phyloP scores from a whole-genome alignment of 2,113 vertebrate genomes.

The Eleginops maclovinus region DNA sequence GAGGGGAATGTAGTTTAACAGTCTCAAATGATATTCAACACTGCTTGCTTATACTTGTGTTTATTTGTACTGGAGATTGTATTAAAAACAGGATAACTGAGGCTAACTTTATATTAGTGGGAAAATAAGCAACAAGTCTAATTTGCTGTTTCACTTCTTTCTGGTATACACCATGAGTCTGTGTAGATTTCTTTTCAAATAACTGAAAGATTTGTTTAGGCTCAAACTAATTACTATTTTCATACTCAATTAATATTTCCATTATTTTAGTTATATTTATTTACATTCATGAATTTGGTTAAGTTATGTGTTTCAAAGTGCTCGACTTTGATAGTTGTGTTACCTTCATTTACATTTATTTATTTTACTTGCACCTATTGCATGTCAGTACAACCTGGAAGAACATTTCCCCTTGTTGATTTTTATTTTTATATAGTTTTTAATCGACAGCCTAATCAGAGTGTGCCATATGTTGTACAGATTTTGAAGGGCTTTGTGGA shows the following conservation, averaged over 20 bases:
- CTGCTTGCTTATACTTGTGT: neutral
- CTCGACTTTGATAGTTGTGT: too few species aligned
- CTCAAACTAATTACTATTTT: too few species aligned
- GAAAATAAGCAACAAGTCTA: neutral
- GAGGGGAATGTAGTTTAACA: too few species aligned
- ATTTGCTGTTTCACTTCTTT: neutral
- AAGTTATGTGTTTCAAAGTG: too few species aligned
- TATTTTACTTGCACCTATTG: neutral
- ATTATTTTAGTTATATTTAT: too few species aligned
- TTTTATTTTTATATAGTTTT: neutral
- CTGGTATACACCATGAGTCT: neutral
- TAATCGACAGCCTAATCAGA: neutral
- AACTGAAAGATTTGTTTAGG: neutral
- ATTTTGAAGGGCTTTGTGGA: neutral
- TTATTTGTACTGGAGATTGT: neutral
- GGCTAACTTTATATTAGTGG: too few species aligned
- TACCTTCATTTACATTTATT: too few species aligned
- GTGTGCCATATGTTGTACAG: neutral
- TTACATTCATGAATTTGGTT: too few species aligned
- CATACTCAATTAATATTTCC: too few species aligned
- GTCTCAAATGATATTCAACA: neutral
- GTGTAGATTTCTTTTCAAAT: neutral
- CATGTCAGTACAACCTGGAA: neutral
- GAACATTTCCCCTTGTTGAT: neutral
- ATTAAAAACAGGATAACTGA: neutral